Evolutionary conservation across 2,888 invertebrate genomes (phyloP).

Genomic region (Cistogaster globosa): DNA sequence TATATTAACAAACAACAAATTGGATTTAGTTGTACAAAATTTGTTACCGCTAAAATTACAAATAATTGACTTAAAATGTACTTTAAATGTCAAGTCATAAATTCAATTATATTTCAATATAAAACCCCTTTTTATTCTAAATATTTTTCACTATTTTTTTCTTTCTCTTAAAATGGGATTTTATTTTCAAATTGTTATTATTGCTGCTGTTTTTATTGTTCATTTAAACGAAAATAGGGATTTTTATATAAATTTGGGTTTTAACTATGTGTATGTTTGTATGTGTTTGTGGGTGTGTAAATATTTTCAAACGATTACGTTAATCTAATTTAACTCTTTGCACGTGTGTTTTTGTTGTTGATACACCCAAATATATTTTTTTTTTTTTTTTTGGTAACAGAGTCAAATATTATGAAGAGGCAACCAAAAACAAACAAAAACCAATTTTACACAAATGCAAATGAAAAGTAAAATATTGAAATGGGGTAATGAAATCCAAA

Average conservation of each 20-base stretch:
- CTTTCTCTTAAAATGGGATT: neutral
- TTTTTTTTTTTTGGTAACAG: constrained; percentile 17
- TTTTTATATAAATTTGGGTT: constrained; percentile 14
- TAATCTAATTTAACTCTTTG: constrained; percentile 77
- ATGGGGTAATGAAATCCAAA: constrained; percentile 41
- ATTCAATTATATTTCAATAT: constrained; percentile 79
- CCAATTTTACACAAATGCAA: neutral
- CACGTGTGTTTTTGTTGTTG: constrained; percentile 71
- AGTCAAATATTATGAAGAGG: neutral
- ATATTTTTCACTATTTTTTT: neutral
- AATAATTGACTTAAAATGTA: constrained; percentile 80
- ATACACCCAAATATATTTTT: constrained; percentile 39
- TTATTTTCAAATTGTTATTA: neutral
- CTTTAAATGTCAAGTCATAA: constrained; percentile 81
- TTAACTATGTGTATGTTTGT: constrained; percentile 30
- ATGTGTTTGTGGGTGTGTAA: constrained; percentile 39
- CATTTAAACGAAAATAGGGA: constrained; percentile 18
- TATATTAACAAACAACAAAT: constrained; percentile 1
- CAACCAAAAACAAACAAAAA: neutral
- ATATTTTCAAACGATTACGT: constrained; percentile 69
- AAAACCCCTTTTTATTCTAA: constrained; percentile 66
- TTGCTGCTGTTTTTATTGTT: constrained; percentile 25
- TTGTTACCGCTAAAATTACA: constrained; percentile 58
- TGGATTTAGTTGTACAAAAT: constrained; percentile 35
- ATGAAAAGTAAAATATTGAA: constrained; percentile 28